Evolutionary conservation across 2,888 invertebrate genomes (phyloP), one percentile per base, ranked within the genome.

Genomic region (Bibio marci): DNA sequence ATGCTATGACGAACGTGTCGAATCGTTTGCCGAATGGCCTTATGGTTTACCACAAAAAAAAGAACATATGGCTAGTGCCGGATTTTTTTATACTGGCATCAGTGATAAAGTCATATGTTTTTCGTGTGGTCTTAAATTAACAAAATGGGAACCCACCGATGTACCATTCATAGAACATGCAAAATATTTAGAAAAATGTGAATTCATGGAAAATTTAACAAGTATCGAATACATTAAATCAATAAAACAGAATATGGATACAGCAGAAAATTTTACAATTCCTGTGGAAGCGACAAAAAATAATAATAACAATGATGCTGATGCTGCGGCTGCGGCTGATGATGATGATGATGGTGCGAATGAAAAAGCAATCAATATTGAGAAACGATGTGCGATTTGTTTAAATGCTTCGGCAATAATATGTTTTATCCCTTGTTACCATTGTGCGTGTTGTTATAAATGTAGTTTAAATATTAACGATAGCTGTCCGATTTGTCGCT

Each of bases 131-230:
- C 10, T 32, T 15, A n/a, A 22, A 5, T 10, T 42, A 12, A 35
- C 17, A 19, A 14, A 42, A 22, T 42, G 39, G 42, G 31, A 33
- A 38, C 12, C 7, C 3, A 19, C 28, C 7, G 42, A 42, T 28
- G 38, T 39, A 28, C 37, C 39, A 13, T 42, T 39, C 39, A 31
- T 37, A 3, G 42, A 39, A 17, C 42, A 42, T 32, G 38, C 34
- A 15, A 35, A 36, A 27, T 22, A 17, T 11, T 32, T 15, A 15
- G 33, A 39, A 18, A 18, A 26, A 12, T 42, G 42, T 18, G 19
- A 33, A 10, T 39, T 17, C 26, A 25, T 42, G 11, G 19, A 28
- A 8, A 12, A 30, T 8, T 6, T 6, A 22, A 6, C 8, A 6
- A 8, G 22, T 8, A 8, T 6, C 4, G 8, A 22, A 6, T 22